Evolutionary conservation across 2,888 invertebrate genomes (phyloP), one percentile per base, ranked within the genome.

Genomic region (Lucinisca nassula): DNA sequence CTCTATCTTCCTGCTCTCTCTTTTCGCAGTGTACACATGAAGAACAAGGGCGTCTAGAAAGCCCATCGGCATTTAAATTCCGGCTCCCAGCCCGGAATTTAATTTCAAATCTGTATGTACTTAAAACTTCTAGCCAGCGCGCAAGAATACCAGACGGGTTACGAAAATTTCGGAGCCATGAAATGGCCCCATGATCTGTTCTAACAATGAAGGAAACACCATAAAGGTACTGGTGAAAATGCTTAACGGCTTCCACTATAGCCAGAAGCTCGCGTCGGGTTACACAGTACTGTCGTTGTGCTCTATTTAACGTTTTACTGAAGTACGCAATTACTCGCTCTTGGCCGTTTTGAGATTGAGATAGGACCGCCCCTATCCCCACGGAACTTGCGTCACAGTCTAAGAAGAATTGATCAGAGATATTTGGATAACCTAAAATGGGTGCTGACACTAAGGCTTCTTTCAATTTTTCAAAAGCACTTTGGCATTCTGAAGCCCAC

Each of bases 301-400:
- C 55, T n/a, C 78, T 84, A 14, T 73, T 32, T 3, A 91, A 32
- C 0, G 80, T 75, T 51, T 77, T 79, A 79, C 90, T 90, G 10
- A 61, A 87, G 61, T 88, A 92, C 3, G 82, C 77, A 67, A 92
- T 85, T 6, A 92, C 91, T 17, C 77, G 73, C 40, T 93, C 93
- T 38, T 76, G 32, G 4, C 90, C 89, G 14, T 89, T 78, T 35
- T 92, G 85, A 0, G 79, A 32, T 67, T 92, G 92, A 17, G 86
- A 86, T 1, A 91, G 76, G 27, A 84, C 86, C 1, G 89, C 91
- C 30, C 93, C 92, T 17, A 93, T 86, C 4, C 82, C 89, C 67
- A 24, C 30, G n/a, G 73, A 72, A 40, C 90, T 90, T 1, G 92
- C 92, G 73, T 93, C 91, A 21, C 88, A 90, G 49, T 92, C 92